Conservation (phyloP, 2,113 vertebrate genomes). For the Xiphias gladius region DNA sequence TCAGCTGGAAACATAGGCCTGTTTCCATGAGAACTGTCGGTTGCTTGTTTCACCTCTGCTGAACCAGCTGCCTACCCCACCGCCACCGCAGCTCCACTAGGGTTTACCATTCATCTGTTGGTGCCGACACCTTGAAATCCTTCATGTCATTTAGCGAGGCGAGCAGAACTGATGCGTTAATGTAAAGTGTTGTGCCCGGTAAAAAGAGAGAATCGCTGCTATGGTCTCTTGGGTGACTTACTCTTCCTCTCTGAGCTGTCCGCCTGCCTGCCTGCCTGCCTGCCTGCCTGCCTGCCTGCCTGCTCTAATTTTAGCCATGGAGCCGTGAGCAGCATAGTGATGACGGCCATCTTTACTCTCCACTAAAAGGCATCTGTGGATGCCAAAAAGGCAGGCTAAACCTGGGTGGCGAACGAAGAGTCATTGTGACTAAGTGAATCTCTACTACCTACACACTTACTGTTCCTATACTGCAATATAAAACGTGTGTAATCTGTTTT, state of each 20-base stretch:
- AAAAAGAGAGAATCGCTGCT: slow-evolving; percentile 42
- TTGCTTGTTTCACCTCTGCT: slow-evolving; percentile 55
- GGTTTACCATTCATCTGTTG: slow-evolving; percentile 6
- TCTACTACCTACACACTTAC: slow-evolving; percentile 1
- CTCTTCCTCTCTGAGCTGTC: slow-evolving; percentile 64
- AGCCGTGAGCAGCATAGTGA: slow-evolving; percentile 82
- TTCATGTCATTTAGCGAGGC: background rate
- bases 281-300: slow-evolving; percentile 56
- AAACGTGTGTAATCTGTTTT: background rate
- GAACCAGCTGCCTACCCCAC: slow-evolving; percentile 33
- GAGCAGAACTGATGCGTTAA: slow-evolving; percentile 7
- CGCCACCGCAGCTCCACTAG: background rate
- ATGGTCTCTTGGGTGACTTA: slow-evolving; percentile 71
- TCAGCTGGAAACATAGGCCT: slow-evolving; percentile 60
- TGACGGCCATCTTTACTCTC: slow-evolving; percentile 83
- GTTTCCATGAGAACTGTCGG: slow-evolving; percentile 77
- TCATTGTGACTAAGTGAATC: slow-evolving; percentile 31
- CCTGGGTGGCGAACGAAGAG: slow-evolving; percentile 37
- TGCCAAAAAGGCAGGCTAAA: slow-evolving; percentile 60
- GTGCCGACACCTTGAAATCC: slow-evolving; percentile 16
- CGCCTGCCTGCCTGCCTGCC: slow-evolving; percentile 58
- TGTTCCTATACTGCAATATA: background rate
- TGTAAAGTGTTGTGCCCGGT: slow-evolving; percentile 40
- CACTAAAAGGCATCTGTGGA: slow-evolving; percentile 74
- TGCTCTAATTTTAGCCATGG: slow-evolving; percentile 84